Conservation (phyloP, 2,113 vertebrate genomes). For the Nannospalax galili region DNA sequence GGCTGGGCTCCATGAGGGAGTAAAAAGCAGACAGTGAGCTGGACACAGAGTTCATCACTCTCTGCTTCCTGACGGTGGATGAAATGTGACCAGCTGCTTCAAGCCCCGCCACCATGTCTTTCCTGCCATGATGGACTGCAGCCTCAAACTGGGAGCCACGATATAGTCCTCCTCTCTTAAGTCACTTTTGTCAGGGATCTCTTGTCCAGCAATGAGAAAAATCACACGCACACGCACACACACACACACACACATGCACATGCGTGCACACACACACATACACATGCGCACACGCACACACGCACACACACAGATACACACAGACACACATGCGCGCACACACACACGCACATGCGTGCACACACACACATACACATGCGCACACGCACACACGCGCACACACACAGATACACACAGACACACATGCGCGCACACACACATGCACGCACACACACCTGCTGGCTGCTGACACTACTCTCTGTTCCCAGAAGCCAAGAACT, state of each 20-base stretch:
- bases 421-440: not conserved
- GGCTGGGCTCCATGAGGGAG: not conserved
- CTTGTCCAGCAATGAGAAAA: not conserved
- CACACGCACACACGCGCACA: too few species aligned
- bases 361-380: not conserved
- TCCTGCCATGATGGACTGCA: not conserved
- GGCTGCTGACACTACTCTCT: too few species aligned
- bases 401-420: too few species aligned
- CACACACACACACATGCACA: too few species aligned
- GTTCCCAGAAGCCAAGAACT: too few species aligned
- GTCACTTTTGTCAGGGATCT: not conserved
- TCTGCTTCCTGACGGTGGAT: not conserved
- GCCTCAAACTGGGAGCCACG: not conserved
- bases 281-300: not conserved
- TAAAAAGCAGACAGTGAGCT: not conserved
- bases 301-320: not conserved
- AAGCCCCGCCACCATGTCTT: not conserved
- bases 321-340: not conserved
- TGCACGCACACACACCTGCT: not conserved
- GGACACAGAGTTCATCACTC: not conserved
- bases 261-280: not conserved
- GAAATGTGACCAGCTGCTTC: too few species aligned
- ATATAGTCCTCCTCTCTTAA: not conserved
- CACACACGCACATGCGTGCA: too few species aligned
- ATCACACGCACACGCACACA: not conserved